These are phyloP conservation scores for Drosophila orosa DNA, from an alignment of 1,140 invertebrate species.

Conservation along the genomic window DNA sequence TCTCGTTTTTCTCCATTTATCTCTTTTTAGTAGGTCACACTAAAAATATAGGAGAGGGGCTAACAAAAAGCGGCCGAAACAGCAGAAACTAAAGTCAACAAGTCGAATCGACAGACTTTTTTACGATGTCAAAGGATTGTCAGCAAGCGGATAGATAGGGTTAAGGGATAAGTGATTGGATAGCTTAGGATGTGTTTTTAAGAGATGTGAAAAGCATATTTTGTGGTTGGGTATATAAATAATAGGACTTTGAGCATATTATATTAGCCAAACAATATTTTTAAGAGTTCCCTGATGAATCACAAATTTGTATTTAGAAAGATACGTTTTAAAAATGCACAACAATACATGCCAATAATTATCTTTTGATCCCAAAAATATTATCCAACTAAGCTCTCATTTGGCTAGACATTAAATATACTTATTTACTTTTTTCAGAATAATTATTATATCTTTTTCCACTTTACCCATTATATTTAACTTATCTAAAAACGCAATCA, in stretches of 20 bases:
- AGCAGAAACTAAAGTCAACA: constrained; percentile 49
- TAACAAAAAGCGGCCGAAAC: constrained; percentile 29
- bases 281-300: background rate
- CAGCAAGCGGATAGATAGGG: background rate
- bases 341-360: background rate
- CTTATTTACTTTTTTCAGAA: background rate
- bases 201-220: constrained; percentile 14
- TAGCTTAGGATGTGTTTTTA: constrained; percentile 40
- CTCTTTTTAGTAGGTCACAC: constrained; percentile 23
- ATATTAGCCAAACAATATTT: background rate
- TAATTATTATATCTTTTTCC: background rate
- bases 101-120: constrained; percentile 32
- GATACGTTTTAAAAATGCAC: background rate
- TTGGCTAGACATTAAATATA: background rate
- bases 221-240: constrained; percentile 7
- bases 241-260: background rate
- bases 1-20: constrained; percentile 4
- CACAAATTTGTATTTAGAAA: background rate
- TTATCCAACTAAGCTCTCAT: background rate
- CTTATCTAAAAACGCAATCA: background rate
- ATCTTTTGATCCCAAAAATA: background rate
- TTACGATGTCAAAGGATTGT: constrained; percentile 33
- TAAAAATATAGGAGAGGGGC: background rate
- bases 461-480: background rate
- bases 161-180: constrained; percentile 45